Conservation (phyloP, 2,797 vertebrate species). For the Nannoperca australis region DNA sequence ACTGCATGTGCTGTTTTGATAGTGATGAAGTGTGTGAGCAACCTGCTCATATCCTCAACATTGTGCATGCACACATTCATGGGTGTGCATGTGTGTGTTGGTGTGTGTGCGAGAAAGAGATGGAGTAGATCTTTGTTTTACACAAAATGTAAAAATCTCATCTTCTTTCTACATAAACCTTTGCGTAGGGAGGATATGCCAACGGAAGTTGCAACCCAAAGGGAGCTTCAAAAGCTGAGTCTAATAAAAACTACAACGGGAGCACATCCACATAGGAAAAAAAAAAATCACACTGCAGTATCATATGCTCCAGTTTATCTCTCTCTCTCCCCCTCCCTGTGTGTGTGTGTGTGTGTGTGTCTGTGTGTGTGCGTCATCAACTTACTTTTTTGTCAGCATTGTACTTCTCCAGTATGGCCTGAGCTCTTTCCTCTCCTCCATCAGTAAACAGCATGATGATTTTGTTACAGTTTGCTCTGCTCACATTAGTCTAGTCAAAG, state of each 20-base stretch:
- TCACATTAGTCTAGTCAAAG: conserved; percentile 88
- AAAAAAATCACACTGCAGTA: conserved; percentile 27
- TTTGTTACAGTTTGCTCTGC: conserved; percentile 98
- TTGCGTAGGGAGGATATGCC: conserved; percentile 41
- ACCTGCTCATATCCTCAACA: background rate
- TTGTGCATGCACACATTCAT: background rate
- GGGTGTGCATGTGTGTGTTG: background rate
- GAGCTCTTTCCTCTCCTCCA: conserved; percentile 96
- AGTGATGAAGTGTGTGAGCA: background rate
- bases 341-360: conserved; percentile 13
- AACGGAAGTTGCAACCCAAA: conserved; percentile 48
- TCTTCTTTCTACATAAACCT: conserved; percentile 42
- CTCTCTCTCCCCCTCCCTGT: background rate
- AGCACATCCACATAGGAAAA: conserved; percentile 38
- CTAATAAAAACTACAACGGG: conserved; percentile 34
- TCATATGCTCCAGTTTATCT: background rate
- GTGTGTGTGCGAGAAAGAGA: background rate
- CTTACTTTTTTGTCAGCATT: conserved; percentile 94
- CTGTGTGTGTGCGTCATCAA: conserved; percentile 17
- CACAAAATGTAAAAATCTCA: conserved; percentile 26
- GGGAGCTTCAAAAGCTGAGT: conserved; percentile 56
- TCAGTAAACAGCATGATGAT: conserved; percentile 99
- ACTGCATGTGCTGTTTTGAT: background rate
- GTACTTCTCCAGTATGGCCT: conserved; percentile 93
- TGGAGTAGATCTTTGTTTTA: conserved; percentile 17